phyloP scores from a whole-genome alignment of 92 coral and sea anemone species.

The Galaxea fascicularis region DNA sequence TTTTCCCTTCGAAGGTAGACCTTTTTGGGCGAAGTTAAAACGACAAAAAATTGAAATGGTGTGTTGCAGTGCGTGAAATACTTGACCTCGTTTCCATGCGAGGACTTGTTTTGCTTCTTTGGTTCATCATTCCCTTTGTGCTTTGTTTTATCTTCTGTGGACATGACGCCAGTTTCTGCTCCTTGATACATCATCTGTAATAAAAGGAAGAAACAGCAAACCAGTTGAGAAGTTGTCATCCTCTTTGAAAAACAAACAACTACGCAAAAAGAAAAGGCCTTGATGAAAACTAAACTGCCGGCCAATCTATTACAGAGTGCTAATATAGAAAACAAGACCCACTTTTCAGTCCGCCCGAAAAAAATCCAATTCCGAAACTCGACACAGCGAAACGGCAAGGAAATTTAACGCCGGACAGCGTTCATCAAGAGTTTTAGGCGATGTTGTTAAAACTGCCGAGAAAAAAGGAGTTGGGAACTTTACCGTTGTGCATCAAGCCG shows the following conservation, averaged over 20 bases:
- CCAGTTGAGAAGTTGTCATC: constrained; percentile 18
- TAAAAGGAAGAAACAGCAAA: constrained; percentile 18
- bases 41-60: constrained; percentile 44
- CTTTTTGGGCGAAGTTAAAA: constrained; percentile 3
- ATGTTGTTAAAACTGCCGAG: constrained; percentile 8
- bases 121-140: constrained; percentile 42
- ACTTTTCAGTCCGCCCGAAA: constrained; percentile 87
- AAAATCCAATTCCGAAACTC: constrained; percentile 39
- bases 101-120: constrained; percentile 49
- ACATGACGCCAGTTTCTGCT: constrained; percentile 33
- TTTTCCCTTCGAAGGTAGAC: constrained; percentile 5
- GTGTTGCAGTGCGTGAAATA: constrained; percentile 57
- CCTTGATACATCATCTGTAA: constrained; percentile 35
- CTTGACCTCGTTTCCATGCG: constrained; percentile 65
- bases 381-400: constrained; percentile 39
- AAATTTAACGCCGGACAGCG: constrained; percentile 15
- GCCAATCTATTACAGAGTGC: constrained; percentile 37
- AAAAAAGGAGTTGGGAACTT: constrained; percentile 41
- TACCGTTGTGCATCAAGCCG: constrained; percentile 49
- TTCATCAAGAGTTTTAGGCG: constrained; percentile 42
- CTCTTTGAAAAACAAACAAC: constrained; percentile 39
- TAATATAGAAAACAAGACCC: constrained; percentile 76
- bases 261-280: constrained; percentile 39
- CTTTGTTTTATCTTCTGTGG: constrained; percentile 41
- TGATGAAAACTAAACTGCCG: constrained; percentile 56